These are phyloP conservation scores for Cylindroiulus punctatus DNA, from an alignment of 2,888 invertebrate genomes.

Conservation along the genomic window DNA sequence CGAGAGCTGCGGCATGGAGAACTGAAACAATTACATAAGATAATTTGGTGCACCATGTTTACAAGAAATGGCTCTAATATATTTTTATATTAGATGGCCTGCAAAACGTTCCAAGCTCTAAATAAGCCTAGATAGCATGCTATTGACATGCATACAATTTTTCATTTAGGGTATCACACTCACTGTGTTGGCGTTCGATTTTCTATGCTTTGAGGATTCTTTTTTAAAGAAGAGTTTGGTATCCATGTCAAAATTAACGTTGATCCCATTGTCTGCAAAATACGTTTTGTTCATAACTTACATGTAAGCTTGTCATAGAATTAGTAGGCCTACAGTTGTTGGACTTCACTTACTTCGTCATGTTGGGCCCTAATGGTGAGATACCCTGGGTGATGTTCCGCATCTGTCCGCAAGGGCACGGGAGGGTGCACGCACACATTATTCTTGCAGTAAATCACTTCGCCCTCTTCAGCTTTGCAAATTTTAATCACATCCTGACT, in stretches of 20 bases:
- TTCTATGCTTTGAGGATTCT: conserved; percentile 81
- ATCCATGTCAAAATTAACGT: conserved; percentile 94
- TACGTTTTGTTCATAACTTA: background rate
- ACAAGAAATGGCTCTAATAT: background rate
- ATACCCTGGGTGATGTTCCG: conserved; percentile 91
- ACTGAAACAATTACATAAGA: conserved; percentile 26
- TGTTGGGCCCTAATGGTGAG: conserved; percentile 78
- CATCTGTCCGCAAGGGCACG: conserved; percentile 81
- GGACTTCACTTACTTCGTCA: conserved; percentile 64
- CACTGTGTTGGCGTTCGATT: conserved; percentile 64
- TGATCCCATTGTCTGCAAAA: conserved; percentile 65
- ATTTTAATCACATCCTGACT: conserved; percentile 51
- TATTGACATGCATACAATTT: too few relatives aligned
- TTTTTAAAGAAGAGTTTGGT: conserved; percentile 87
- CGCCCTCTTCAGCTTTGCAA: conserved; percentile 65
- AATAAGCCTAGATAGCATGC: too few relatives aligned
- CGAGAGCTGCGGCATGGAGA: conserved; percentile 59
- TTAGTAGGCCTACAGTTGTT: background rate
- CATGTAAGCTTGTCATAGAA: too few relatives aligned
- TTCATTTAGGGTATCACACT: background rate
- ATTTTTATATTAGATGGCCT: background rate
- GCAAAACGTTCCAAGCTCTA: too few relatives aligned
- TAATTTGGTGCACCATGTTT: background rate
- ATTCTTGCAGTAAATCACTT: conserved; percentile 78
- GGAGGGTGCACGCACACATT: conserved; percentile 98